Percentiles rank a stretch among this genome's conserved stretches.
phyloP scores from a whole-genome alignment of 1,140 invertebrate genomes.

The Drosophila melanica region DNA sequence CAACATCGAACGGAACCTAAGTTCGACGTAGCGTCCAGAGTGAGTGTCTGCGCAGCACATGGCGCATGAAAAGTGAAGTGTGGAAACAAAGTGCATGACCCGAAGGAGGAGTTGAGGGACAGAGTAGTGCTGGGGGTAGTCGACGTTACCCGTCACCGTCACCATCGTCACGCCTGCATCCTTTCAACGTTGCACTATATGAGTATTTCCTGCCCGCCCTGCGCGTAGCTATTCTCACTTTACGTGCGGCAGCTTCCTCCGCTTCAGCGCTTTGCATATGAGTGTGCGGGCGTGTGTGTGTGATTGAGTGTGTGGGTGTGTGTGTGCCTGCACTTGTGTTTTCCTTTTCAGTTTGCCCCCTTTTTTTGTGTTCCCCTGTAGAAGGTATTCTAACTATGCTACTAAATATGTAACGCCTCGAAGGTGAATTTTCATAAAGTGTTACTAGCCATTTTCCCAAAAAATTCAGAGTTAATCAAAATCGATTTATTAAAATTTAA shows the following conservation, averaged over 20 bases:
- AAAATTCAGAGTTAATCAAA: too few species aligned
- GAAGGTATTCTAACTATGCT: neutral
- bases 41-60: constrained; percentile 30
- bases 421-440: neutral
- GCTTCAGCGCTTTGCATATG: constrained; percentile 14
- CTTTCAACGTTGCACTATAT: constrained; percentile 17
- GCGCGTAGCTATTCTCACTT: constrained; percentile 1
- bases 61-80: constrained; percentile 54
- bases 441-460: too few species aligned
- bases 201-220: constrained; percentile 11
- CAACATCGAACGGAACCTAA: neutral
- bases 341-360: neutral
- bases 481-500: too few species aligned
- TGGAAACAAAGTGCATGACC: constrained; percentile 53
- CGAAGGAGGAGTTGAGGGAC: neutral
- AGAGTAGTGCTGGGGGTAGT: neutral
- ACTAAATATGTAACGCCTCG: neutral
- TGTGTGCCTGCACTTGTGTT: constrained; percentile 4
- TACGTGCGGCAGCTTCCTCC: constrained; percentile 1
- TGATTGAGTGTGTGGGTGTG: neutral
- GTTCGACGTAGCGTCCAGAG: constrained; percentile 20
- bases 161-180: constrained; percentile 28
- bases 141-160: neutral
- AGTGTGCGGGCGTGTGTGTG: neutral
- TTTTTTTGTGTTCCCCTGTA: neutral